phyloP scores from a whole-genome alignment of 2,888 invertebrate genomes.

The Junonia oenone region DNA sequence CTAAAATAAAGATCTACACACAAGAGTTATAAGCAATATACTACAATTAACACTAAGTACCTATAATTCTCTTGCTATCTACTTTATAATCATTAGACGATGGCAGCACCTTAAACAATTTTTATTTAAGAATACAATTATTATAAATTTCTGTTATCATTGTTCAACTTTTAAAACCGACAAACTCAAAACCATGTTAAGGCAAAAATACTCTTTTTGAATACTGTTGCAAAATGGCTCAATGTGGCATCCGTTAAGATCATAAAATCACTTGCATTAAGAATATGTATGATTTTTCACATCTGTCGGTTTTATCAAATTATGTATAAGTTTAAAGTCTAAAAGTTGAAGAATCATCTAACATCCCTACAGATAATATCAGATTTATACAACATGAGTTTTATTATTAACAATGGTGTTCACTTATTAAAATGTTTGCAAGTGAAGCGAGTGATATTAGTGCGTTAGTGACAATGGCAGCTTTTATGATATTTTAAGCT shows the following conservation, averaged over 20 bases:
- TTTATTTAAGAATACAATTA: constrained; percentile 13
- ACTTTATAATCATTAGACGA: neutral
- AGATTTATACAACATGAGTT: neutral
- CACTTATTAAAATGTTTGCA: neutral
- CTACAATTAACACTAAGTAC: constrained; percentile 41
- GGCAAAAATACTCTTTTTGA: neutral
- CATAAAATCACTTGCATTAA: too few relatives aligned
- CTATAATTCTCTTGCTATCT: constrained; percentile 21
- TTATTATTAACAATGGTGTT: neutral
- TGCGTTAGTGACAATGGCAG: constrained; percentile 52
- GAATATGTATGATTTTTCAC: neutral
- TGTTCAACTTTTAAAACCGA: neutral
- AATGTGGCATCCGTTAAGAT: too few relatives aligned
- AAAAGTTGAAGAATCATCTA: neutral
- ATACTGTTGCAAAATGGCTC: neutral
- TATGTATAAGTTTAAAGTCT: neutral
- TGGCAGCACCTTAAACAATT: constrained; percentile 24
- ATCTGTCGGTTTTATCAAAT: neutral
- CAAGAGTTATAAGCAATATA: constrained; percentile 46
- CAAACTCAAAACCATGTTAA: neutral
- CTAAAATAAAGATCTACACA: constrained; percentile 51
- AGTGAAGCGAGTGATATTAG: constrained; percentile 33
- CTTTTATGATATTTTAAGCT: constrained; percentile 17
- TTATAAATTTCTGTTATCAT: neutral
- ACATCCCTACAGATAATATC: neutral